phyloP scores from a whole-genome alignment of 92 coral and sea anemone species.

The Virgularia gustaviana region DNA sequence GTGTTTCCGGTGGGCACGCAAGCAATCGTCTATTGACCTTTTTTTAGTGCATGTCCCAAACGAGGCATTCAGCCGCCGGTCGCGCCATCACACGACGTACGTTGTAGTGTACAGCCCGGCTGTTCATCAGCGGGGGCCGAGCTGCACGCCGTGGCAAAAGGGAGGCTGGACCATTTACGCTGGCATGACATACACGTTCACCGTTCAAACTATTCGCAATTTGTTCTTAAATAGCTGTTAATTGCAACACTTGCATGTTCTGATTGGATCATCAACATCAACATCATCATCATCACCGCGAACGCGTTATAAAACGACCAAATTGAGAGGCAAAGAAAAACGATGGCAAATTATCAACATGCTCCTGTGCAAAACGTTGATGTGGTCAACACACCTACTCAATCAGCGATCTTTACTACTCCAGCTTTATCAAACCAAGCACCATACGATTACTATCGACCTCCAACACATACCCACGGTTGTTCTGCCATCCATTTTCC shows the following conservation, averaged over 20 bases:
- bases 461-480: not conserved
- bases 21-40: too few relatives aligned
- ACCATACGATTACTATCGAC: constrained; percentile 1
- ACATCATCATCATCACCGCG: not conserved
- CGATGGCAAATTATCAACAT: constrained; percentile 28
- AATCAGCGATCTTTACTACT: constrained; percentile 8
- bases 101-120: too few relatives aligned
- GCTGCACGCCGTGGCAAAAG: too few relatives aligned
- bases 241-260: constrained; percentile 17
- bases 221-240: constrained; percentile 33
- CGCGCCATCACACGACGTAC: too few relatives aligned
- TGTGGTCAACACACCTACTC: not conserved
- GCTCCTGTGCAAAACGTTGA: not conserved
- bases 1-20: too few relatives aligned
- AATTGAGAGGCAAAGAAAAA: not conserved
- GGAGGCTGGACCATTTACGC: too few relatives aligned
- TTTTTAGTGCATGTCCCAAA: too few relatives aligned
- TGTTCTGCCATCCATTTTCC: constrained; percentile 27
- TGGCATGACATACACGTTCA: too few relatives aligned
- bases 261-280: not conserved
- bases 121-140: too few relatives aligned
- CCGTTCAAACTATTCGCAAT: too few relatives aligned
- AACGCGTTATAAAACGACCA: not conserved
- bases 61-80: too few relatives aligned
- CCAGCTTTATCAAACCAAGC: constrained; percentile 7